Conservation (phyloP, 2,888 invertebrate species). For the Cataglyphis rosenhaueri region DNA sequence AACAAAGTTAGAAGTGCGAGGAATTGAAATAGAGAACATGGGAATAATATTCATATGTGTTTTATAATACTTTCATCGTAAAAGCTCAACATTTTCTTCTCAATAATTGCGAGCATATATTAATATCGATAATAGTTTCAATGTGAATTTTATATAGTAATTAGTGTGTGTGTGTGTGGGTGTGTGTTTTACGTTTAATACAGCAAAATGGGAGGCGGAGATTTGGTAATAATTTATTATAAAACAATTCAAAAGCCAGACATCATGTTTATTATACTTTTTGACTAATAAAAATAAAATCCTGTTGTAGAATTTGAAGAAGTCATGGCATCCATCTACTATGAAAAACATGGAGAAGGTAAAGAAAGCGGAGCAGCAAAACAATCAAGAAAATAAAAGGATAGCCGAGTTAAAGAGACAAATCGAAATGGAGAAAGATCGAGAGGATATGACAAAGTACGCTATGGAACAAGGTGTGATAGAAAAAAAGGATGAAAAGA, state of each 20-base stretch:
- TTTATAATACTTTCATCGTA: neutral
- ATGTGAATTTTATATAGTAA: neutral
- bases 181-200: neutral
- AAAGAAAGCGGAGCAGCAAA: constrained; percentile 92
- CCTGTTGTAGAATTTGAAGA: constrained; percentile 89
- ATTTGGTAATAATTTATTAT: constrained; percentile 79
- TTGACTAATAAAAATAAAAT: constrained; percentile 5
- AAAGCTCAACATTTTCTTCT: constrained; percentile 1
- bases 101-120: neutral
- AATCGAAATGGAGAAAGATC: constrained; percentile 89
- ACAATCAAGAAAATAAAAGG: constrained; percentile 89
- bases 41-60: neutral
- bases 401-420: constrained; percentile 90
- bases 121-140: neutral
- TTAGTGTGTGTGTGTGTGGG: neutral
- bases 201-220: constrained; percentile 84
- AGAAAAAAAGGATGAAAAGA: constrained; percentile 86
- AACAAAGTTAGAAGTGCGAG: neutral
- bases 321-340: constrained; percentile 93
- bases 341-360: constrained; percentile 92
- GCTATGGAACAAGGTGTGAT: constrained; percentile 87
- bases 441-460: constrained; percentile 89
- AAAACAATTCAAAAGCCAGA: neutral
- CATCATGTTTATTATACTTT: neutral
- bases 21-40: neutral